phyloP scores from a whole-genome alignment of 2,113 vertebrate species.

The Tragulus kanchil region DNA sequence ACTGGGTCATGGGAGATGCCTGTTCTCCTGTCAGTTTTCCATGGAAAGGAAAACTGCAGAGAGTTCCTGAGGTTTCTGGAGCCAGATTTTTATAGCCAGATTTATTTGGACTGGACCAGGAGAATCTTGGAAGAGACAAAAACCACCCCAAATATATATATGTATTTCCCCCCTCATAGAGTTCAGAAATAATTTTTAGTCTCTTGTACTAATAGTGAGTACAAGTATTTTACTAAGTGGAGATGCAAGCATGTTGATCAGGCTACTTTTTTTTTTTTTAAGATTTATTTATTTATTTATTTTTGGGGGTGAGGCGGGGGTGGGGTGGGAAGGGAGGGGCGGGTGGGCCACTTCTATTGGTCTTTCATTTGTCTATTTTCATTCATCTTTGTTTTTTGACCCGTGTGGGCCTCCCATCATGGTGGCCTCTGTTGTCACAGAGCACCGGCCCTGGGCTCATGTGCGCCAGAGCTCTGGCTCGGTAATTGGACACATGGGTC shows the following conservation, averaged over 20 bases:
- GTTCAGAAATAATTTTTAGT: neutral
- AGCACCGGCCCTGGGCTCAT: too few relatives aligned
- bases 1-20: neutral
- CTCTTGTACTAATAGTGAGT: neutral
- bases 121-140: neutral
- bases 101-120: neutral
- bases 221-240: neutral
- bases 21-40: neutral
- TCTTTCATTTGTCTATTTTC: too few relatives aligned
- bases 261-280: conserved; percentile 26
- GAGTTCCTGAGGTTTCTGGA: neutral
- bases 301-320: too few relatives aligned
- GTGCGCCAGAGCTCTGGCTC: too few relatives aligned
- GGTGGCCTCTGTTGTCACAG: too few relatives aligned
- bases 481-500: too few relatives aligned
- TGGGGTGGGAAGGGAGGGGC: too few relatives aligned
- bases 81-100: neutral
- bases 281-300: too few relatives aligned
- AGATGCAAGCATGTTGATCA: conserved; percentile 1
- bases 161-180: neutral
- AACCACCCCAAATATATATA: neutral
- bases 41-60: neutral
- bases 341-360: too few relatives aligned
- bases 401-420: too few relatives aligned
- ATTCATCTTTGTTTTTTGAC: too few relatives aligned